Evolutionary conservation across 2,888 invertebrate species (phyloP).

Genomic region (Tipula lateralis): DNA sequence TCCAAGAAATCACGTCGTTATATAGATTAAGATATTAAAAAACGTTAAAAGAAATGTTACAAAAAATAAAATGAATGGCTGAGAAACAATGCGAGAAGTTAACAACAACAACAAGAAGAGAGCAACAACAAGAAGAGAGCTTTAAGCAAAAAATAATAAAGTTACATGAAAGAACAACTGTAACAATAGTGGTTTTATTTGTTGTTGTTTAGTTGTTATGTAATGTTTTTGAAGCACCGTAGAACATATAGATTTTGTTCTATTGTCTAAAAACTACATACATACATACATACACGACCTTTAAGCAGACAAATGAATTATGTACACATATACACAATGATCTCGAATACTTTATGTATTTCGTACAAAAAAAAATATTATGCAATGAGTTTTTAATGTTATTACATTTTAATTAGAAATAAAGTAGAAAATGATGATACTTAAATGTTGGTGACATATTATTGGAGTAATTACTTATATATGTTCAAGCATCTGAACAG

Average conservation of each 20-base stretch:
- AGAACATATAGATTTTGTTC: background rate
- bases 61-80: background rate
- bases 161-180: background rate
- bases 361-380: too few relatives aligned
- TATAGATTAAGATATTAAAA: conserved; percentile 11
- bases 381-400: background rate
- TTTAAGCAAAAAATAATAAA: background rate
- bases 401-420: conserved; percentile 11
- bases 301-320: background rate
- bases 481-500: background rate
- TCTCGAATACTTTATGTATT: background rate
- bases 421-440: background rate
- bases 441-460: background rate
- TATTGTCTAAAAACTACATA: background rate
- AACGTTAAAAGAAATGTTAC: background rate
- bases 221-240: background rate
- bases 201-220: background rate
- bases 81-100: background rate
- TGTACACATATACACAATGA: background rate
- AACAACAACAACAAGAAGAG: background rate
- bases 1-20: background rate
- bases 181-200: background rate
- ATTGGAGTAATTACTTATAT: background rate
- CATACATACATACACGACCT: background rate
- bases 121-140: background rate